Evolutionary conservation across 2,888 invertebrate species (phyloP).

Genomic region (Melinaea menophilus): DNA sequence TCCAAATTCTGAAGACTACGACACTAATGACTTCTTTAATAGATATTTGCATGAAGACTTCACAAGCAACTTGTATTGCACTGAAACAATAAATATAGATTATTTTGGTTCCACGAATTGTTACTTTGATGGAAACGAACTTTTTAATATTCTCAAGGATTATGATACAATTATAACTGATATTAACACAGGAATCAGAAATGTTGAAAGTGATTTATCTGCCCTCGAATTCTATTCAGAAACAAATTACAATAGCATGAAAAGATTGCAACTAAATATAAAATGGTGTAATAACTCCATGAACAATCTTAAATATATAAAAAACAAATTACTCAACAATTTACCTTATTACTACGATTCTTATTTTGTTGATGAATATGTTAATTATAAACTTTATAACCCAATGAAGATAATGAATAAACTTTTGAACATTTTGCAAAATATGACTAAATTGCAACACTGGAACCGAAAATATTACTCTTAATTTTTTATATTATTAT

Average conservation of each 20-base stretch:
- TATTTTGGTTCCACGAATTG: constrained; percentile 38
- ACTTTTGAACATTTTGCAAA: constrained; percentile 30
- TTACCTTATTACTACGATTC: constrained; percentile 41
- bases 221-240: constrained; percentile 40
- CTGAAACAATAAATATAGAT: constrained; percentile 22
- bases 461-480: constrained; percentile 33
- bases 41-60: constrained; percentile 38
- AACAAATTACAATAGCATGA: constrained; percentile 37
- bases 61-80: constrained; percentile 37
- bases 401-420: constrained; percentile 31
- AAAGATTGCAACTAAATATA: constrained; percentile 27
- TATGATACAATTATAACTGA: constrained; percentile 29
- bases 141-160: constrained; percentile 34
- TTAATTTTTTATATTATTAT: no score
- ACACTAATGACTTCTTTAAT: constrained; percentile 34
- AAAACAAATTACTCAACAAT: constrained; percentile 31
- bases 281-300: constrained; percentile 33
- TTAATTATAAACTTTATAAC: constrained; percentile 36
- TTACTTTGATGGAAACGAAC: constrained; percentile 39
- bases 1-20: constrained; percentile 7
- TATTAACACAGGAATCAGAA: constrained; percentile 24
- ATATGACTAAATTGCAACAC: constrained; percentile 25
- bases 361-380: constrained; percentile 43
- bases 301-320: constrained; percentile 30
- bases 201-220: constrained; percentile 31